Percentiles rank a stretch among this genome's conserved stretches.
Conservation (phyloP, 1,140 invertebrate genomes). For the Araneus ventricosus region DNA sequence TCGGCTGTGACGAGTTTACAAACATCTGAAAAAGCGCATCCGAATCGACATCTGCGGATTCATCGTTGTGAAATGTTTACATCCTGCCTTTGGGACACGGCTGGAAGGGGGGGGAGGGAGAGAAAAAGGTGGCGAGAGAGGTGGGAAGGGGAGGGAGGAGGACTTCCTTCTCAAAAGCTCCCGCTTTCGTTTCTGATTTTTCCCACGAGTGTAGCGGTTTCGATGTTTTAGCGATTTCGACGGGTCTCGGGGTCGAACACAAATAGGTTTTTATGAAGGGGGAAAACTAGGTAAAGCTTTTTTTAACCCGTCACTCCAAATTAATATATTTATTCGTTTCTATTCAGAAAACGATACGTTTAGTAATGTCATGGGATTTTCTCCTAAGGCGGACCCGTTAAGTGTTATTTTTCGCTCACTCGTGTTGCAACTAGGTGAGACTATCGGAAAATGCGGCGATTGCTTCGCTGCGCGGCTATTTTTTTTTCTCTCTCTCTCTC, state of each 20-base stretch:
- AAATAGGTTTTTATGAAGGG: slow-evolving; percentile 47
- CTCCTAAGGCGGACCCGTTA: background rate
- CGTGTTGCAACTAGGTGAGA: background rate
- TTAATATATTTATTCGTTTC: background rate
- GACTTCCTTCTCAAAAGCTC: slow-evolving; percentile 68
- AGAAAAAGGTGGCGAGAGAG: background rate
- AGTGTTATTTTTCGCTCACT: background rate
- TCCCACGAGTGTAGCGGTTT: slow-evolving; percentile 74
- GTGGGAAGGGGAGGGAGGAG: slow-evolving; percentile 28
- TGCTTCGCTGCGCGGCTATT: background rate
- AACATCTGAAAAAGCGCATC: background rate
- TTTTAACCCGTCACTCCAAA: slow-evolving; percentile 29
- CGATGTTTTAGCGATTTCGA: slow-evolving; percentile 60
- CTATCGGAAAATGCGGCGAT: background rate
- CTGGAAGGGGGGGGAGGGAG: background rate
- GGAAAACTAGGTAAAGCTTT: slow-evolving; percentile 26
- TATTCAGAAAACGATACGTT: background rate
- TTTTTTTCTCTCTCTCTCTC: too few relatives aligned
- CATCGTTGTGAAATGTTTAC: slow-evolving; percentile 74
- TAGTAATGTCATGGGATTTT: background rate
- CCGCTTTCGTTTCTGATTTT: slow-evolving; percentile 60
- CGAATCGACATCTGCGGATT: slow-evolving; percentile 56
- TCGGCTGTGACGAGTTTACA: slow-evolving; percentile 22
- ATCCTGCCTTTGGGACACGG: slow-evolving; percentile 71
- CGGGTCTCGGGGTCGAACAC: slow-evolving; percentile 26